Conservation (phyloP, 2,113 vertebrate genomes). For the Cyprinodon brontotheroides region DNA sequence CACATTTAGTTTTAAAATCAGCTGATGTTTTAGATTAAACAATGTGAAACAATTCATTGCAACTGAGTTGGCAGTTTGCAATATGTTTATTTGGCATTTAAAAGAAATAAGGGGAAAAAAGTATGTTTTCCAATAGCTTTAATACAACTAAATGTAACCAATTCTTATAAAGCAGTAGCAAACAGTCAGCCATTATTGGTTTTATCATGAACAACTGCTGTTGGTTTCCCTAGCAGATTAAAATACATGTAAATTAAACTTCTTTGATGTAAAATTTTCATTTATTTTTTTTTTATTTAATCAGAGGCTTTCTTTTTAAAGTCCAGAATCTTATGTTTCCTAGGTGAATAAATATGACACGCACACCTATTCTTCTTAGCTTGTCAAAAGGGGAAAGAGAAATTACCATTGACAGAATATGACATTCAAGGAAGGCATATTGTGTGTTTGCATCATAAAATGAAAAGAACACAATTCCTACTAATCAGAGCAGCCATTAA, state of each 20-base stretch:
- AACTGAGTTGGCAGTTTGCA: neutral
- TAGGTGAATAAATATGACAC: neutral
- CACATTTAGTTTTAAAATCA: conserved; percentile 1
- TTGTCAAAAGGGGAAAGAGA: neutral
- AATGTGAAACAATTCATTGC: neutral
- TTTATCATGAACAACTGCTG: neutral
- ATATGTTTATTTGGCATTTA: neutral
- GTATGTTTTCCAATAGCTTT: neutral
- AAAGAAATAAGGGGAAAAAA: neutral
- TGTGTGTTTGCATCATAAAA: neutral
- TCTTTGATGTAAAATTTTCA: neutral
- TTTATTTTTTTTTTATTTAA: neutral
- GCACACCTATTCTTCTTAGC: neutral
- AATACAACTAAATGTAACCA: no score
- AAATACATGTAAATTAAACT: neutral
- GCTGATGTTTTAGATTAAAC: conserved; percentile 6
- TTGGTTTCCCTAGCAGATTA: neutral
- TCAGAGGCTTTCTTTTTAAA: neutral
- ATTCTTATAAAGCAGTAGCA: no score
- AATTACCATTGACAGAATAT: neutral
- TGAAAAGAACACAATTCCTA: neutral
- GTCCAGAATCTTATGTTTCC: neutral
- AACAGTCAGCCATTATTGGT: no score
- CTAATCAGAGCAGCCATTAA: neutral
- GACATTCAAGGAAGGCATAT: neutral